A percentile compares a stretch with the other conserved stretches of the same genome.
These are phyloP conservation scores for Planiliza haematocheilus DNA, from an alignment of 2,113 vertebrate species.

Conservation along the genomic window DNA sequence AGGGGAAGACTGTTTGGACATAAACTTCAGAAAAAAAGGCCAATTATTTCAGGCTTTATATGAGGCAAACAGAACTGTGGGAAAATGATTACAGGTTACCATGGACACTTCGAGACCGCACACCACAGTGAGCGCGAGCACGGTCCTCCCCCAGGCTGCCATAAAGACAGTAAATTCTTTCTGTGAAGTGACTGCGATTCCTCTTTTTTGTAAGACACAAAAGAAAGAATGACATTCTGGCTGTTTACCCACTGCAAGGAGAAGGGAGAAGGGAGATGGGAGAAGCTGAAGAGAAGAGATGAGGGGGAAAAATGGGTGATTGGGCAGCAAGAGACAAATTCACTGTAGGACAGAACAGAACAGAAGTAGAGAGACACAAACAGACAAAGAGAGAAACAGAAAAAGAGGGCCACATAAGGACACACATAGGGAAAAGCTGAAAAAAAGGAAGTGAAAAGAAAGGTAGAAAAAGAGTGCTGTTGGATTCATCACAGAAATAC, in stretches of 20 bases:
- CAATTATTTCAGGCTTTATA: constrained; percentile 68
- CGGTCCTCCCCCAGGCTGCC: constrained; percentile 49
- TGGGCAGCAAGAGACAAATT: constrained; percentile 35
- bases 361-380: constrained; percentile 29
- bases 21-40: constrained; percentile 52
- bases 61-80: constrained; percentile 60
- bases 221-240: constrained; percentile 57
- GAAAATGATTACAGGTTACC: constrained; percentile 75
- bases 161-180: constrained; percentile 72
- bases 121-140: constrained; percentile 35
- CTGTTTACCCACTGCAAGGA: constrained; percentile 55
- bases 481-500: constrained; percentile 3
- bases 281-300: constrained; percentile 29
- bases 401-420: no score
- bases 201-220: constrained; percentile 62
- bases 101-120: constrained; percentile 64
- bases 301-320: constrained; percentile 53
- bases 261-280: constrained; percentile 19
- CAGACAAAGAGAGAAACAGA: constrained; percentile 2
- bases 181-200: constrained; percentile 66
- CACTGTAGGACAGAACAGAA: constrained; percentile 32
- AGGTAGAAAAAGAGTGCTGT: neutral
- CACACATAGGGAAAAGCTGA: neutral
- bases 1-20: constrained; percentile 45
- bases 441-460: neutral